A percentile compares a stretch with the other conserved stretches of the same genome.
Conservation (phyloP, 2,888 invertebrate genomes). For the Escarpia spicata region DNA sequence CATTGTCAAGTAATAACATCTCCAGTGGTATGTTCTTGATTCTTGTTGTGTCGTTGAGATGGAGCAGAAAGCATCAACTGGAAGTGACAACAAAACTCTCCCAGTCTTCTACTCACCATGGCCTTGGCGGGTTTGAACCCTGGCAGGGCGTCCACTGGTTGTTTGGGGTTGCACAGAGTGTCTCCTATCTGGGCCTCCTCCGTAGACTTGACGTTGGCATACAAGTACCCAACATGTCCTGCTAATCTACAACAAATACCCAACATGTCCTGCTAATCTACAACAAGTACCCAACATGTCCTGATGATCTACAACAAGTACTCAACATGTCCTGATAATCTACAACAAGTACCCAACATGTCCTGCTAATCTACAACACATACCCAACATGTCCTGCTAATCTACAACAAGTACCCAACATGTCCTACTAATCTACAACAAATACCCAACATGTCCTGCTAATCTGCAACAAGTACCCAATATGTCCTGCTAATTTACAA, state of each 20-base stretch:
- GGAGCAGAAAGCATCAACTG: too few relatives aligned
- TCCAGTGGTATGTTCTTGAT: background rate
- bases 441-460: slow-evolving; percentile 93
- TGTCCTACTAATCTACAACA: slow-evolving; percentile 67
- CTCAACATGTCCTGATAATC: slow-evolving; percentile 90
- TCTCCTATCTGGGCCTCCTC: slow-evolving; percentile 82
- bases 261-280: slow-evolving; percentile 57
- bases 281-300: slow-evolving; percentile 91
- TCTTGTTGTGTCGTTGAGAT: too few relatives aligned
- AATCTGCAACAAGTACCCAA: slow-evolving; percentile 79
- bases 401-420: slow-evolving; percentile 39
- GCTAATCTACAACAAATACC: slow-evolving; percentile 68
- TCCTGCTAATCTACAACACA: slow-evolving; percentile 39
- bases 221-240: slow-evolving; percentile 93
- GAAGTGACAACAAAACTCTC: background rate
- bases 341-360: slow-evolving; percentile 38
- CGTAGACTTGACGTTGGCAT: slow-evolving; percentile 80
- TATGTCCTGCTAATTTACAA: slow-evolving; percentile 82
- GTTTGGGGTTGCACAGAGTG: slow-evolving; percentile 73
- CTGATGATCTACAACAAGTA: slow-evolving; percentile 79
- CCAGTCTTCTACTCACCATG: slow-evolving; percentile 70
- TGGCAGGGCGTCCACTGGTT: slow-evolving; percentile 71
- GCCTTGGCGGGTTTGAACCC: slow-evolving; percentile 78
- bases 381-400: too few relatives aligned
- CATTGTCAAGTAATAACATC: background rate